Conservation (phyloP, 2,113 vertebrate species). For the Bos indicus region DNA sequence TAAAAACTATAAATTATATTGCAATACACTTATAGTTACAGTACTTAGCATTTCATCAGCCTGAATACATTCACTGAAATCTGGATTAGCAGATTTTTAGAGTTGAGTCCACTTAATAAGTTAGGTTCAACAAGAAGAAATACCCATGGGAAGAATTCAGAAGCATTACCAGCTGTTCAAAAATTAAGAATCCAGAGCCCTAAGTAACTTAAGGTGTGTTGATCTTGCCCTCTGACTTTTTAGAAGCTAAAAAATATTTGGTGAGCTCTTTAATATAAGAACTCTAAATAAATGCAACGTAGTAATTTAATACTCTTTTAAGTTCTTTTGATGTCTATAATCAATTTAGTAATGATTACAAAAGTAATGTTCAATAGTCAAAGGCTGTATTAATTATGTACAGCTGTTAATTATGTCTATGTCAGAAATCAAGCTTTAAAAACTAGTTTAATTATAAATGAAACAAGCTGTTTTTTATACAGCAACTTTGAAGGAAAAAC, state of each 20-base stretch:
- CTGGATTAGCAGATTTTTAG: background rate
- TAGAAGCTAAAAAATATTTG: background rate
- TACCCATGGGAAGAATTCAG: background rate
- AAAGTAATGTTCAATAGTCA: constrained; percentile 24
- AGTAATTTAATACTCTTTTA: constrained; percentile 2
- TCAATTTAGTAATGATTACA: background rate
- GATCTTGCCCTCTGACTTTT: background rate
- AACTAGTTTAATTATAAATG: constrained; percentile 20
- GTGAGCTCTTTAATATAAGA: background rate
- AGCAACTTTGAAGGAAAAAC: background rate
- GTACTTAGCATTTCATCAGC: background rate
- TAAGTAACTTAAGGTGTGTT: background rate
- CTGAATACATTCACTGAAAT: background rate
- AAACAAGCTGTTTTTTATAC: background rate
- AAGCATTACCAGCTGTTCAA: background rate
- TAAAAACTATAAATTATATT: background rate
- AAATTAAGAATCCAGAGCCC: background rate
- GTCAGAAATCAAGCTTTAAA: constrained; percentile 10
- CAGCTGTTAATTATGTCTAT: background rate
- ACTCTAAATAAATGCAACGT: background rate
- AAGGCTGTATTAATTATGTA: constrained; percentile 8
- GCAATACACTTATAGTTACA: background rate
- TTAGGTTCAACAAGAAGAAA: background rate
- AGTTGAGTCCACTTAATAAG: background rate
- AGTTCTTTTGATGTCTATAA: background rate